Conservation (phyloP, 2,888 invertebrate genomes). For the Pharmacophagus antenor region DNA sequence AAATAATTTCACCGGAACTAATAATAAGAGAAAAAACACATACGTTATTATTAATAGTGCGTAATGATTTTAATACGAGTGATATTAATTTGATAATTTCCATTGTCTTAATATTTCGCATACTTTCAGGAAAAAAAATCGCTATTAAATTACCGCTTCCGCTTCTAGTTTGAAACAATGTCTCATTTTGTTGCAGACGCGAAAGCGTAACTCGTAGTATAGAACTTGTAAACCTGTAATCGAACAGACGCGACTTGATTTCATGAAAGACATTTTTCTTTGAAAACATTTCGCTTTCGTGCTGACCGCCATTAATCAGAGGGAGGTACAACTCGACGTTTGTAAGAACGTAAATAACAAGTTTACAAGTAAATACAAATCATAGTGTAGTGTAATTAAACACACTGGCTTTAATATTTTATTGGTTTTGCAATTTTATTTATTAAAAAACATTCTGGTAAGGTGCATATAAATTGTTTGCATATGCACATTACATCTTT, state of each 20-base stretch:
- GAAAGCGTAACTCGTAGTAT: conserved; percentile 34
- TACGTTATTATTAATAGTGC: no score
- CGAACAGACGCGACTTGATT: conserved; percentile 55
- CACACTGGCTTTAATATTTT: background rate
- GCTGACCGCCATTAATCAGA: conserved; percentile 42
- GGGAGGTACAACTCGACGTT: conserved; percentile 24
- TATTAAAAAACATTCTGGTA: no score
- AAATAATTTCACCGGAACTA: no score
- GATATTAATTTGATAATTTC: no score
- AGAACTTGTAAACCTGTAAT: conserved; percentile 51
- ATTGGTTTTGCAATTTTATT: no score
- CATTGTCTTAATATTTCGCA: no score
- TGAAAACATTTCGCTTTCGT: conserved; percentile 37
- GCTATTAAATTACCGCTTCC: conserved; percentile 22
- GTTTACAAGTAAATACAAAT: conserved; percentile 16
- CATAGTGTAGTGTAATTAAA: background rate
- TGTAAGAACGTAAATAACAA: conserved; percentile 24
- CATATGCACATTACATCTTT: no score
- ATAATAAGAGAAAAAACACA: no score
- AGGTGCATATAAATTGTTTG: no score
- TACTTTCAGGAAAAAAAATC: background rate
- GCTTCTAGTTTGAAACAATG: conserved; percentile 31
- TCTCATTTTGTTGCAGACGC: conserved; percentile 29
- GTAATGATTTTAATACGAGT: no score
- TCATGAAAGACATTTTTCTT: conserved; percentile 38